Evolutionary conservation across 2,888 invertebrate genomes (phyloP), one percentile per base, ranked within the genome.

Genomic region (Drosophila trichaetosa): DNA sequence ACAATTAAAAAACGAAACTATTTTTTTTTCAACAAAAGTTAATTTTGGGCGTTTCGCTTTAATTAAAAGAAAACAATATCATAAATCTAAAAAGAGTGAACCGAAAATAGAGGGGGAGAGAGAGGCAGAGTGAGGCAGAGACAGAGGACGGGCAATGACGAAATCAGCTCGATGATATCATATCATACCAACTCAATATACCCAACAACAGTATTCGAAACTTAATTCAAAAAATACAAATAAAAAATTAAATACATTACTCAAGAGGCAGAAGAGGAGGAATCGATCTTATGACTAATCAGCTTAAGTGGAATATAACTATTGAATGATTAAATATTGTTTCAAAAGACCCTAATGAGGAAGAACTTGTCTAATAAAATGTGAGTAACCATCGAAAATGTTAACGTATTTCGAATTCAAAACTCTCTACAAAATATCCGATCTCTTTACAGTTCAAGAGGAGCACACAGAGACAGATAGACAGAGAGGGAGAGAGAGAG

Each of bases 21-120:
- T 18, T 54, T 54, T 27, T 21, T 46, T 8, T 16, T 4, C 24
- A 36, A 38, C 31, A 38, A 49, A 21, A 38, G 11, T 31, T 31
- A 21, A 16, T 48, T 75, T 69, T 42, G 75, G 83, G 83, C 72
- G 78, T 82, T 72, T 69, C 74, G 62, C 65, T 76, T 81, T 64
- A 75, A 82, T 69, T 76, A 78, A 65, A 75, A 76, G 49, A 72
- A 73, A 73, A 65, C 69, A 73, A 63, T 59, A 61, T 53, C 83
- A 84, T 84, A 79, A 79, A 82, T 82, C 79, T 69, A 49, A 36
- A 27, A 51, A 11, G 31, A n/a, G 34, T 16, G 36, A 21, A 4
- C 16, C 2, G 2, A 16, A 46, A 46, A 46, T 46, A 24, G 46
- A 16, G 21, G 8, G 21, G 38, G 46, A 8, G 7, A 46, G 13